Base-by-base conservation (phyloP, 1,140 invertebrate species). In the Drosophila serrata region DNA sequence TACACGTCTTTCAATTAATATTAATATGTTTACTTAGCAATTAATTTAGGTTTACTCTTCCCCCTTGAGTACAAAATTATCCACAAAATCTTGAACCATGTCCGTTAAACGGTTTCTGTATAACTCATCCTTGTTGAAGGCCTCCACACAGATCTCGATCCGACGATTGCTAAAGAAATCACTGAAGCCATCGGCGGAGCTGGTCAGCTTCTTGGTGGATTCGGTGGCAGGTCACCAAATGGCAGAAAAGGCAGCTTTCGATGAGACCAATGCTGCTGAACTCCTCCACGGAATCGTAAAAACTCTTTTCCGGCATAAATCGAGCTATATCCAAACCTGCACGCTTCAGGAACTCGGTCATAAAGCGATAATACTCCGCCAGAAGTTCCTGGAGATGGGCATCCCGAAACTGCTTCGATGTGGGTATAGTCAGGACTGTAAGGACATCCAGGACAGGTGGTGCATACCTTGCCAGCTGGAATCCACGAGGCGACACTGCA, bases 391-490 rank as follows among this genome's bases (percentile, higher is more conserved):
- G 55, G 3, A 94, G 64, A 78, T 94, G 88, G 4, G 92, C 68
- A 74, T 93, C 82, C 3, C 94, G 90, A 43, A 93, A 93, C 53
- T 81, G 42, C 58, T 92, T 92, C 0, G 88, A 93, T 3, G 94
- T 94, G 60, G 94, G 94, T 40, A 94, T 93, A 58, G 93, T 94
- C 13, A 95, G 79, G 3, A 94, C 51, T 3, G 94, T 93, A 0
- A 94, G 81, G 8, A 95, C 75, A 80, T 95, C 94, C 24, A 94
- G 58, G 58, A 93, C 93, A 1, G 94, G 94, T 4, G 93, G 92
- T 17, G 92, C 90, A 82, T 94, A 95, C 37, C 95, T 80, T 0
- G 93, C 93, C 29, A 95, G 91, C 88, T 96, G 95, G 59, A 94
- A 79, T 96, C 95, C 19, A 96, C 93, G 6, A 96, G 74, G 12